Evolutionary conservation across 2,888 invertebrate genomes (phyloP), one percentile per base, ranked within the genome.

Genomic region (Gastrophysa polygoni): DNA sequence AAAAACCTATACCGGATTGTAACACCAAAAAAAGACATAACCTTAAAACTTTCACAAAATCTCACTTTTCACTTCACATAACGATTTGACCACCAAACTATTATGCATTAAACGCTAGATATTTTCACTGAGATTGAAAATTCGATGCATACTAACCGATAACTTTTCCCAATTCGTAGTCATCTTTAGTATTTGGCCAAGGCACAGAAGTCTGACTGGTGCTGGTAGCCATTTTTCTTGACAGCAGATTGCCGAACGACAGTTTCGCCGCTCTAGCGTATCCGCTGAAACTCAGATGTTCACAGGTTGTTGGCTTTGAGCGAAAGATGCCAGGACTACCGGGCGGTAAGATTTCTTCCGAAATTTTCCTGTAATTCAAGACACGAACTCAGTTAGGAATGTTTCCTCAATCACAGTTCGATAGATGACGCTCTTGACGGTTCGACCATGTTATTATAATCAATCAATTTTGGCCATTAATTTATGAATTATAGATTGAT

Each of bases 101-200:
- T 29, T 47, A 44, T 34, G 49, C 50, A 62, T 28, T 46, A 54
- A 44, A 24, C 14, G 14, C 16, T 50, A 59, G 44, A 59, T 32
- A 29, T 58, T 59, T 52, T 54, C 8, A 56, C 54, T 57, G 16
- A 51, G 64, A 69, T 69, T 59, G 56, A 47, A 50, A 72, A 64
- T 69, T 64, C 58, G 59, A 60, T 66, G 43, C 68, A 68, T 78
- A 87, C 88, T 85, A 83, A 93, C 95, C 95, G 78, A 97, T 96
- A 76, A 96, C 93, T 84, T 96, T 96, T 73, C 91, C 89, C 75
- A 97, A 83, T 83, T 95, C 95, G 83, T 97, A 97, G 82, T 94
- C 93, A 79, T 94, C 93, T 83, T 92, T 91, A 78, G 88, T 89
- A 84, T 95, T 96, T 69, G 96, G 91, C 96, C 96, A 96, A 80